These are phyloP conservation scores for Ornithoptera alexandrae DNA, from an alignment of 2,888 invertebrate species.

Conservation along the genomic window DNA sequence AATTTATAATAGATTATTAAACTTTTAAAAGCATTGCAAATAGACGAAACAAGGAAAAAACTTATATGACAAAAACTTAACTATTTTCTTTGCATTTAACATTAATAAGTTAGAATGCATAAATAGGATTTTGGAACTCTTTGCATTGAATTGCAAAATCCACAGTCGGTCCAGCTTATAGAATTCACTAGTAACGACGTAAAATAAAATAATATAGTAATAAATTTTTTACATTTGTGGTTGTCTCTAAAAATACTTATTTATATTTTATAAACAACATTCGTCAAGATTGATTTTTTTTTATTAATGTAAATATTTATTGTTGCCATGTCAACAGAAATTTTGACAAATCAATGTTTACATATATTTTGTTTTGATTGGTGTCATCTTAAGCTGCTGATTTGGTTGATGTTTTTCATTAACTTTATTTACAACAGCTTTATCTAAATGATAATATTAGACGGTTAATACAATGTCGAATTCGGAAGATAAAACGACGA, in stretches of 20 bases:
- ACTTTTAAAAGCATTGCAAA: not conserved
- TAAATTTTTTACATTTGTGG: not conserved
- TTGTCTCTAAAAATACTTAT: not conserved
- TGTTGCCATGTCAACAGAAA: not conserved
- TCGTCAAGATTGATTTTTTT: not conserved
- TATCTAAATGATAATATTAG: conserved; percentile 9
- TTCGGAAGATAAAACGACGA: conserved; percentile 51
- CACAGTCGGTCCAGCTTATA: too few species aligned
- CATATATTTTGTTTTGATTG: not conserved
- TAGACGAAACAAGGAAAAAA: not conserved
- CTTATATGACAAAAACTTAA: too few species aligned
- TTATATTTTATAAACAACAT: not conserved
- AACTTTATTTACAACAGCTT: conserved; percentile 1
- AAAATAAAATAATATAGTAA: not conserved
- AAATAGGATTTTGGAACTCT: too few species aligned
- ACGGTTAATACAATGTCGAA: conserved; percentile 50
- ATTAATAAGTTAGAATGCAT: too few species aligned
- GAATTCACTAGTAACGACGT: not conserved
- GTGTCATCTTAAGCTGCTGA: conserved; percentile 5
- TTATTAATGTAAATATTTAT: not conserved
- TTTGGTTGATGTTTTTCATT: conserved; percentile 1
- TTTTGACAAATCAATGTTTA: conserved; percentile 2
- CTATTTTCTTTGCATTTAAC: too few species aligned
- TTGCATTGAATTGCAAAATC: too few species aligned
- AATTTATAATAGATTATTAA: conserved; percentile 1